phyloP scores from a whole-genome alignment of 1,140 invertebrate species.

The Drosophila carrolli region DNA sequence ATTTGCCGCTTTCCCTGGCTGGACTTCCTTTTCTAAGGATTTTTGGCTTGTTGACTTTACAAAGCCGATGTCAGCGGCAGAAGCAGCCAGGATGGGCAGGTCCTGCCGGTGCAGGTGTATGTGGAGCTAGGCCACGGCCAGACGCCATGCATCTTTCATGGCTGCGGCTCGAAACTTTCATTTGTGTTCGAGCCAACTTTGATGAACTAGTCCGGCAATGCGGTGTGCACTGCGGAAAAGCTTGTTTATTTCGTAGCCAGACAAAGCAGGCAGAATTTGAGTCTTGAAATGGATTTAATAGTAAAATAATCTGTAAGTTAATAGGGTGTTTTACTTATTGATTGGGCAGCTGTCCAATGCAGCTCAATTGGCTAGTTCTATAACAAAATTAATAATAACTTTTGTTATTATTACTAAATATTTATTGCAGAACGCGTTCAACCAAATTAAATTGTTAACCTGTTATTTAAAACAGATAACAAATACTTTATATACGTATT shows the following conservation, averaged over 20 bases:
- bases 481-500: too few relatives aligned
- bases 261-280: too few relatives aligned
- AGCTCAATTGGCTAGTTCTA: too few relatives aligned
- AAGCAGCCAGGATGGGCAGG: slow-evolving; percentile 29
- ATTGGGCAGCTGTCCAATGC: too few relatives aligned
- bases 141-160: slow-evolving; percentile 65
- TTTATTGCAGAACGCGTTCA: too few relatives aligned
- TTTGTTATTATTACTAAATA: too few relatives aligned
- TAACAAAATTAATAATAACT: too few relatives aligned
- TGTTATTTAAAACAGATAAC: too few relatives aligned
- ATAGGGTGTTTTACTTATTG: too few relatives aligned
- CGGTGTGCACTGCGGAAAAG: slow-evolving; percentile 5
- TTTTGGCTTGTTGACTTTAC: slow-evolving; percentile 75
- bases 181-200: slow-evolving; percentile 80
- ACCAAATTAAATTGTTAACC: too few relatives aligned
- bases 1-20: slow-evolving; percentile 46
- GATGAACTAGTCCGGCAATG: slow-evolving; percentile 58
- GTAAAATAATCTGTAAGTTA: too few relatives aligned
- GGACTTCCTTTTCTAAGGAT: slow-evolving; percentile 51
- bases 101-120: slow-evolving; percentile 12
- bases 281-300: too few relatives aligned
- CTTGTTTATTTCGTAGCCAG: neutral
- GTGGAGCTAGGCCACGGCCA: slow-evolving; percentile 29
- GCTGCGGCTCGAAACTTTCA: slow-evolving; percentile 71
- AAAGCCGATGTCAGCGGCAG: slow-evolving; percentile 69